Evolutionary conservation across 1,140 invertebrate genomes (phyloP).

Genomic region (Heliconius hermathena): DNA sequence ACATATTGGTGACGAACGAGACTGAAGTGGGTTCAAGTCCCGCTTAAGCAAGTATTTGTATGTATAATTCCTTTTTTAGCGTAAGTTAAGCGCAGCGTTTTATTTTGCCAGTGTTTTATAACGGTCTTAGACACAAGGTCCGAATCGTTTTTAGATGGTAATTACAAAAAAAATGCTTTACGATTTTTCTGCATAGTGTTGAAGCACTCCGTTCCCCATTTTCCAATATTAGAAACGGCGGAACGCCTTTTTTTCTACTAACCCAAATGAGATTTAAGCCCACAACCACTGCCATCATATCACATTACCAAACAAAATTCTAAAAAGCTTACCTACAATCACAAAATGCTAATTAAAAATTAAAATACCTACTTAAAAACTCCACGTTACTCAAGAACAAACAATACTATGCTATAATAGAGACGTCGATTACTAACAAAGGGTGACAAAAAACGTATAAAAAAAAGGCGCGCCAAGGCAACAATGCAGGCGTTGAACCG

Average conservation of each 20-base stretch:
- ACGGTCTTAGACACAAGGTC: too few relatives aligned
- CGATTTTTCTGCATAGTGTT: too few relatives aligned
- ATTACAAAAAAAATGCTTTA: too few relatives aligned
- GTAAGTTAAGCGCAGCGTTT: too few relatives aligned
- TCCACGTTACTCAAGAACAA: constrained; percentile 1
- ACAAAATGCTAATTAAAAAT: not conserved
- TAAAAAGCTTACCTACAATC: not conserved
- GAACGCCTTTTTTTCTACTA: not conserved
- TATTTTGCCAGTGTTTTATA: too few relatives aligned
- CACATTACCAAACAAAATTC: not conserved
- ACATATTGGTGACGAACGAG: too few relatives aligned
- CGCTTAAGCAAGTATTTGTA: too few relatives aligned
- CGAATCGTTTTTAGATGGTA: too few relatives aligned
- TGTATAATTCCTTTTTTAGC: too few relatives aligned
- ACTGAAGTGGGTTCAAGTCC: too few relatives aligned
- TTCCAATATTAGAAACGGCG: too few relatives aligned
- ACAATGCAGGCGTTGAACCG: constrained; percentile 28
- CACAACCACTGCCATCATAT: not conserved
- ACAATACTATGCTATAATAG: not conserved
- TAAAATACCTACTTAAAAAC: constrained; percentile 1
- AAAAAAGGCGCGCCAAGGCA: constrained; percentile 21
- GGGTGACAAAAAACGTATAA: constrained; percentile 25
- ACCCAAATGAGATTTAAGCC: not conserved
- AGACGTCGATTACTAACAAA: constrained; percentile 15
- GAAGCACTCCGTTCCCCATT: too few relatives aligned